Conservation (phyloP, 2,888 invertebrate species). For the Lithophane semibrunnea region DNA sequence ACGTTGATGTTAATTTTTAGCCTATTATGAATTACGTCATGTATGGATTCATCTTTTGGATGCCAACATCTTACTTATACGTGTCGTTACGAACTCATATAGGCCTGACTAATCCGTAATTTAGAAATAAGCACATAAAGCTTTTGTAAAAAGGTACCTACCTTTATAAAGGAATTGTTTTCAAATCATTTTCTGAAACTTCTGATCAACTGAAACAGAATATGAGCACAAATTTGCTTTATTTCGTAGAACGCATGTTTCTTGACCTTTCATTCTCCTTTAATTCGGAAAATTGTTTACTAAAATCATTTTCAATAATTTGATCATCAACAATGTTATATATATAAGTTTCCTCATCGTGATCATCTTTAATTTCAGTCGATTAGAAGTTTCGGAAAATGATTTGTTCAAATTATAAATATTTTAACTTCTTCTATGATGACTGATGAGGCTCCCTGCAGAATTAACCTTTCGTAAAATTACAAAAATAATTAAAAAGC, state of each 20-base stretch:
- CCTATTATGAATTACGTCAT: constrained; percentile 30
- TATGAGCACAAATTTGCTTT: too few species aligned
- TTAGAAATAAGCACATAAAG: neutral
- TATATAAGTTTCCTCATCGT: too few species aligned
- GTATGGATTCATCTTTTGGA: neutral
- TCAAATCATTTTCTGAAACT: neutral
- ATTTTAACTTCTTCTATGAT: neutral
- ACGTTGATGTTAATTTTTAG: constrained; percentile 71
- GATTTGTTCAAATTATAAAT: neutral
- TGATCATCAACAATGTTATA: too few species aligned
- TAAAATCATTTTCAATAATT: too few species aligned
- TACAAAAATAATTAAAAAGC: too few species aligned
- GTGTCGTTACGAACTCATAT: constrained; percentile 5
- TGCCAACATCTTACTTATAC: neutral
- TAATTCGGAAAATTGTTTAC: too few species aligned
- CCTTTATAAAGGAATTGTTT: neutral
- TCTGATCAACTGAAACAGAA: too few species aligned
- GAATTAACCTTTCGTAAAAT: neutral
- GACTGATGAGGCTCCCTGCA: too few species aligned
- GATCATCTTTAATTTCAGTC: neutral
- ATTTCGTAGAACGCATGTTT: too few species aligned
- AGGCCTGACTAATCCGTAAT: neutral
- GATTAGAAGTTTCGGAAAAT: too few species aligned
- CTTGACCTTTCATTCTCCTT: too few species aligned
- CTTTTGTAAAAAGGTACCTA: neutral